Percentiles rank a stretch among this genome's conserved stretches.
Conservation (phyloP, 2,888 invertebrate species). For the Torymus aiolomorphi region DNA sequence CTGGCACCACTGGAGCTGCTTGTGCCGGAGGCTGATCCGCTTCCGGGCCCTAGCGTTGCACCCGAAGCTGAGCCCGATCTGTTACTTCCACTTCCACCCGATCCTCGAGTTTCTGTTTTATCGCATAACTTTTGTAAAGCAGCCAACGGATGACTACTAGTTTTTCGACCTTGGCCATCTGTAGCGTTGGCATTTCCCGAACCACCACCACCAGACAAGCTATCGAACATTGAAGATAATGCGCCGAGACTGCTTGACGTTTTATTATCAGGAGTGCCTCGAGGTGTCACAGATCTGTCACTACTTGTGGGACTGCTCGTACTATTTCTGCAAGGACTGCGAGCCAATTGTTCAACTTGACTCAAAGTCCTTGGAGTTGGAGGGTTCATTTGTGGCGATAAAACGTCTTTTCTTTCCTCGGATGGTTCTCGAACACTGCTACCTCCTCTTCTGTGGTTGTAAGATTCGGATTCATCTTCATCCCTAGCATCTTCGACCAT, state of each 20-base stretch:
- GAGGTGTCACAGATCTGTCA: constrained; percentile 87
- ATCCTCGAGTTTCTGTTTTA: constrained; percentile 89
- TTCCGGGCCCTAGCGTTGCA: constrained; percentile 71
- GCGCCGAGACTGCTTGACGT: constrained; percentile 85
- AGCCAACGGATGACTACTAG: constrained; percentile 92
- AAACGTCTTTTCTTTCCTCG: constrained; percentile 72
- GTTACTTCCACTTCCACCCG: constrained; percentile 68
- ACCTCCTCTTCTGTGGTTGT: constrained; percentile 67
- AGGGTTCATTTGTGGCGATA: constrained; percentile 72
- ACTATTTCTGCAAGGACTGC: constrained; percentile 81
- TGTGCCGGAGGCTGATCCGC: constrained; percentile 72
- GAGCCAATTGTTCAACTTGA: constrained; percentile 75
- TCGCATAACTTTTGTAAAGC: constrained; percentile 97
- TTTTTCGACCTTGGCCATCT: constrained; percentile 80
- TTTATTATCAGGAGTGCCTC: constrained; percentile 80
- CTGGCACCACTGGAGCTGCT: constrained; percentile 72
- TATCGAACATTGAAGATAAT: constrained; percentile 93
- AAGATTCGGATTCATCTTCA: constrained; percentile 59
- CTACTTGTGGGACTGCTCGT: constrained; percentile 85
- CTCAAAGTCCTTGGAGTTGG: constrained; percentile 78
- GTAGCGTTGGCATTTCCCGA: constrained; percentile 68
- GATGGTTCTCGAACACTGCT: constrained; percentile 70
- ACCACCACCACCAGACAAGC: constrained; percentile 81
- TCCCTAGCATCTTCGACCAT: constrained; percentile 79
- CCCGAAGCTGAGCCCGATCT: constrained; percentile 76